Base-by-base conservation (phyloP, 2,113 vertebrate species). In the Ellobius talpinus region DNA sequence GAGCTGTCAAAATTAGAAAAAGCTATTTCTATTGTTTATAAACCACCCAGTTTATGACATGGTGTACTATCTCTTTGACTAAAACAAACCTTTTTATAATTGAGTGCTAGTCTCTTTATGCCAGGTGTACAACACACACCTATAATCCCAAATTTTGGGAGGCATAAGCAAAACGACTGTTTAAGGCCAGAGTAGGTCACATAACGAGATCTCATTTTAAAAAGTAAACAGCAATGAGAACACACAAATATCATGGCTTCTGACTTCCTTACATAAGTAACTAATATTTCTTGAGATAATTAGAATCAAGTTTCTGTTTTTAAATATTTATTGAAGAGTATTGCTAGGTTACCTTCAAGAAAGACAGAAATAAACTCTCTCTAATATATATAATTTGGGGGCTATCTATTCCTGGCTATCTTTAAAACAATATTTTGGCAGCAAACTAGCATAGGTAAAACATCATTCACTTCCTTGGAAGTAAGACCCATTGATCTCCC, bases 391-490 rank as follows among this genome's bases (percentile, higher is more conserved):
- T 66, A 82, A 36, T 86, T 72, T 8, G 21, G 52, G 61, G 50
- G 11, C 26, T 94, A 14, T 87, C 39, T 76, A 47, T 76, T 17
- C 50, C 72, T 73, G 5, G 33, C 8, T 92, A 50, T 73, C 39
- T 78, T 87, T 17, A 65, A 79, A 93, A 70, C 70, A 86, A 76
- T 78, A 61, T 8, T n/a, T 12, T 90, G 50, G 47, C 16, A 74
- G 82, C 42, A 79, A 87, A 77, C n/a, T 66, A 23, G 42, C 73
- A 23, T 33, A 95, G 61, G 52, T 77, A 73, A 92, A 74, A 78
- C 50, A 72, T 79, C 70, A 45, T 88, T 90, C 85, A 45, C 36
- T 58, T 93, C 63, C 73, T 97, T 97, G 74, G 24, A 94, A 79
- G 42, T 79, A 24, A 89, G 36, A 89, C 0, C 1, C 42, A 79